Base-by-base conservation (phyloP, 2,797 vertebrate genomes). In the Periparus ater region DNA sequence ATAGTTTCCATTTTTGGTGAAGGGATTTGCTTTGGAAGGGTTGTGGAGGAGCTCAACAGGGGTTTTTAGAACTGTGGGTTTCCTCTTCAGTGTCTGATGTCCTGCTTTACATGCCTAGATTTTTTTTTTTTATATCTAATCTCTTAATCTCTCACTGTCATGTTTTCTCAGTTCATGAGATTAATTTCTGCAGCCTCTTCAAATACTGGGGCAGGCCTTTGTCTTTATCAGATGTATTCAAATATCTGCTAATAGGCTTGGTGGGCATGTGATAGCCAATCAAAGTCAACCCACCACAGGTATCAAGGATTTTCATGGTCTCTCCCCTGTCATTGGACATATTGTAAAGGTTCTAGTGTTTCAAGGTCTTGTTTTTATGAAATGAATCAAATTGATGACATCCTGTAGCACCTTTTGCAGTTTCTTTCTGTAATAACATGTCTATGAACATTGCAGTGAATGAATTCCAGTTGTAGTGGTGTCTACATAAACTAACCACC, bases 391-490 rank as follows among this genome's bases (percentile, higher is more conserved):
- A 30, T 2, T 4, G 3, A 20, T 42, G 34, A 54, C 23, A 66
- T 65, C 8, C 25, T 72, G 17, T 17, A 58, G 26, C 20, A 48
- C 12, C 17, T 68, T 79, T 20, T 74, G 19, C 38, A 32, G 9
- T 51, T 58, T 36, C 9, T 58, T 58, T 48, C 19, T 63, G 11
- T 50, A 42, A 42, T 62, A 68, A 26, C 26, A 68, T 4, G 2
- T 54, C 40, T 53, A 6, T 4, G 19, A 19, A 38, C 16, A 61
- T 21, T 16, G 20, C 34, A 63, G 38, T 51, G 27, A 22, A 70
- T 0, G 0, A 60, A 51, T 66, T 73, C 13, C 19, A 45, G 40
- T 11, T 34, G 21, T 47, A 48, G 34, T 34, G 12, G 12, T 48
- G 42, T 4, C 6, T 25, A 10, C 2, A 1, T 22, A 26, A 47